These are phyloP conservation scores for Guaruba guarouba DNA, from an alignment of 2,113 vertebrate genomes.

Conservation along the genomic window DNA sequence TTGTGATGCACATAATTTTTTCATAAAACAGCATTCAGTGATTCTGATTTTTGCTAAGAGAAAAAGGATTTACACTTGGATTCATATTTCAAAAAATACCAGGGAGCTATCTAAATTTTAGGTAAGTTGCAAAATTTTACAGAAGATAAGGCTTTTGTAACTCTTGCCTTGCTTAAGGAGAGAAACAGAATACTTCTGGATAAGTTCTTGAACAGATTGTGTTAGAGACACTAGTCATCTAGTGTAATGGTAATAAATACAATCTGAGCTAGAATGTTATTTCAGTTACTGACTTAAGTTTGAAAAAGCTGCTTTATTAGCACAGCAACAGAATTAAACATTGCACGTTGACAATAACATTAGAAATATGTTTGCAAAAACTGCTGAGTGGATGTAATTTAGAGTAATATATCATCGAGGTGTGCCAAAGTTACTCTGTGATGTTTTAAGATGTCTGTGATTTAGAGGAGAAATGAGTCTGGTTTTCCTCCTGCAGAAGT, in stretches of 20 bases:
- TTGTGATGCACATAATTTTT: slow-evolving; percentile 48
- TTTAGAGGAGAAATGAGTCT: slow-evolving; percentile 24
- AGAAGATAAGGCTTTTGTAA: neutral
- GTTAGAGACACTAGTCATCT: neutral
- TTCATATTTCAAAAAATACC: neutral
- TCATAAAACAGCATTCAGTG: slow-evolving; percentile 10
- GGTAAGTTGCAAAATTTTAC: neutral
- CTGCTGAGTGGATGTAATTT: slow-evolving; percentile 43
- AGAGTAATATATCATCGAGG: slow-evolving; percentile 29
- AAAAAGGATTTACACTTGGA: neutral
- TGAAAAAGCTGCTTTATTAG: slow-evolving; percentile 58
- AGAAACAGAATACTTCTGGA: neutral
- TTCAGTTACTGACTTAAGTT: neutral
- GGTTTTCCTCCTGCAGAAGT: neutral
- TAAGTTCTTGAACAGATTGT: slow-evolving; percentile 4
- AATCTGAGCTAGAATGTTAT: neutral
- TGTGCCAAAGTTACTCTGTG: slow-evolving; percentile 1
- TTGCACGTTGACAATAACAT: slow-evolving; percentile 29
- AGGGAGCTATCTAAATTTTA: neutral
- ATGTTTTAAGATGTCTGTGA: slow-evolving; percentile 7
- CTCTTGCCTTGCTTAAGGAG: neutral
- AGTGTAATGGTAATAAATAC: slow-evolving; percentile 2
- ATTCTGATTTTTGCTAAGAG: slow-evolving; percentile 26
- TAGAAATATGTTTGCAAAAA: slow-evolving; percentile 35
- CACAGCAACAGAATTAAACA: slow-evolving; percentile 6